Conservation (phyloP, 2,797 vertebrate genomes). For the Rhinella marina region DNA sequence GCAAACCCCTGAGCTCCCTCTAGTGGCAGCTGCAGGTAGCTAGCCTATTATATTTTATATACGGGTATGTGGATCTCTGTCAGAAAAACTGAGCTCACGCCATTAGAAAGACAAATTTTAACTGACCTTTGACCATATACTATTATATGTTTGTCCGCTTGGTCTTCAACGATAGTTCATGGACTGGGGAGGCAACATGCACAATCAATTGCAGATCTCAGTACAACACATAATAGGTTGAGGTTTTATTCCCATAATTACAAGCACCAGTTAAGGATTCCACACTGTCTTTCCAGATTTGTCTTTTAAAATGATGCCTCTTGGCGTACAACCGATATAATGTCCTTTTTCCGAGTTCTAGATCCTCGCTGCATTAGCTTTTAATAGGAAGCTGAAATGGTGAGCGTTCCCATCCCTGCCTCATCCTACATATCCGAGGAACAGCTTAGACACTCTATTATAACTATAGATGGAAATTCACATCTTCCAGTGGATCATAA, state of each 20-base stretch:
- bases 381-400: slow-evolving; percentile 38
- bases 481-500: slow-evolving; percentile 44
- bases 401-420: slow-evolving; percentile 11
- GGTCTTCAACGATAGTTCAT: neutral
- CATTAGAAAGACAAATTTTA: neutral
- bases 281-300: slow-evolving; percentile 29
- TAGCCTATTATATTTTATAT: neutral
- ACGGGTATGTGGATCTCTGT: too few species aligned
- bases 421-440: slow-evolving; percentile 14
- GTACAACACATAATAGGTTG: neutral
- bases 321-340: neutral
- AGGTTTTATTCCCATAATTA: neutral
- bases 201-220: neutral
- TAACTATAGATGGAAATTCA: slow-evolving; percentile 42
- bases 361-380: slow-evolving; percentile 37
- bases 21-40: neutral
- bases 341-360: neutral
- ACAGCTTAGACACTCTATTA: slow-evolving; percentile 11
- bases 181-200: neutral
- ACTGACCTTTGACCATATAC: neutral
- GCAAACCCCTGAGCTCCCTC: neutral
- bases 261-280: neutral
- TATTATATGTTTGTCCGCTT: too few species aligned
- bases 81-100: neutral
- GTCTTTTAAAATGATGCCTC: slow-evolving; percentile 28